Percentiles rank a stretch among this genome's conserved stretches.
These are phyloP conservation scores for Aleiodes alternator DNA, from an alignment of 2,888 invertebrate species.

Conservation along the genomic window DNA sequence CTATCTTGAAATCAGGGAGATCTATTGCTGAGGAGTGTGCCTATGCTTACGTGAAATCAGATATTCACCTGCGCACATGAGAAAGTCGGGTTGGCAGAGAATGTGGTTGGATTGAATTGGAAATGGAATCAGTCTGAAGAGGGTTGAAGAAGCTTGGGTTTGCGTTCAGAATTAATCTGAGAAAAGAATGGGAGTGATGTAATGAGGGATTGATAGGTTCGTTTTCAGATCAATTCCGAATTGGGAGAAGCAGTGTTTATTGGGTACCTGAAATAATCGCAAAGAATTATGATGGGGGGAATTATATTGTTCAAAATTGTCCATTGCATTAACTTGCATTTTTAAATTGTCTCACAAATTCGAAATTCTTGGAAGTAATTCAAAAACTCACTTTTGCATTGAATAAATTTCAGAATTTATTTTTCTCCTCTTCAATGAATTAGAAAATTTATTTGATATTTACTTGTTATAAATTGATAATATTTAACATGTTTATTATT, in stretches of 20 bases:
- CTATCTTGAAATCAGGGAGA: slow-evolving; percentile 6
- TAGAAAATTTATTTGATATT: too few species aligned
- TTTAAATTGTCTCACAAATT: too few species aligned
- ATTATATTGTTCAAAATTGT: too few species aligned
- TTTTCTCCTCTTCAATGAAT: too few species aligned
- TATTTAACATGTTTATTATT: too few species aligned
- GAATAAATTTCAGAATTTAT: too few species aligned
- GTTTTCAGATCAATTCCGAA: background rate
- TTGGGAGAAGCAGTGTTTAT: background rate
- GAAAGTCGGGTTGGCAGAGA: slow-evolving; percentile 33
- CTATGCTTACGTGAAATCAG: slow-evolving; percentile 34
- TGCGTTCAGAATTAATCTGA: slow-evolving; percentile 38
- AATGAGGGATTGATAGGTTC: slow-evolving; percentile 32
- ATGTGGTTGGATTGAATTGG: slow-evolving; percentile 62
- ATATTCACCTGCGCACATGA: slow-evolving; percentile 43
- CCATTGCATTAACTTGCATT: too few species aligned
- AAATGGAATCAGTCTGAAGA: slow-evolving; percentile 62
- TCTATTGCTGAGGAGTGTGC: slow-evolving; percentile 23
- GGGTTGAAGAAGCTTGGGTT: slow-evolving; percentile 47
- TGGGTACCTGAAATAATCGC: too few species aligned
- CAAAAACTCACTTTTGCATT: too few species aligned
- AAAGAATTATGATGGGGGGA: too few species aligned
- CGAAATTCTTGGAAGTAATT: too few species aligned
- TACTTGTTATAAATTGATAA: too few species aligned
- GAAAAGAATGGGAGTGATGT: slow-evolving; percentile 11